Base-by-base conservation (phyloP, 2,797 vertebrate species). In the Alosa sapidissima region DNA sequence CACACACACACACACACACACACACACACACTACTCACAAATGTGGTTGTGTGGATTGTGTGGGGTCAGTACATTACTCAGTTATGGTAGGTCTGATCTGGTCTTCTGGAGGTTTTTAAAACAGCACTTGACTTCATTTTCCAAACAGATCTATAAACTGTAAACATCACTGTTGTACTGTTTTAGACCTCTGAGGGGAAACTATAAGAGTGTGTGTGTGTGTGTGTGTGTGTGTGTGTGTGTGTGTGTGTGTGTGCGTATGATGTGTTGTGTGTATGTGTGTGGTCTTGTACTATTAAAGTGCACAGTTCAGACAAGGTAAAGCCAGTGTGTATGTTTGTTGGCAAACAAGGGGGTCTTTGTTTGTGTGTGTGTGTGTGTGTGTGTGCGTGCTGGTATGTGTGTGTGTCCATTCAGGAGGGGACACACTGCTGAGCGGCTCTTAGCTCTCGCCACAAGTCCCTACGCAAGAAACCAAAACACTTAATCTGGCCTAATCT, bases 401-500 rank as follows among this genome's bases (percentile, higher is more conserved):
- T 14, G 65, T 36, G 65, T 36, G 65, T 16, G 65, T 72, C 5
- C 33, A 14, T 36, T 62, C 60, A 24, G 8, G 24, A 24, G 60
- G 33, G 28, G 65, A 33, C n/a, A 24, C 28, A 13, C 11, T 2
- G 10, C 62, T 68, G 58, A 28, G n/a, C 84, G 87, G 82, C 91
- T 87, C 91, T 88, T 84, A 89, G 78, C 86, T 55, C 45, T 16
- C 81, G 83, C 65, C 83, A 52, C 81, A 81, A 84, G 83, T 85
- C 88, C 51, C 7, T 68, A 11, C 65, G 65, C 65, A 72, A 72
- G 65, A 72, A 72, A 72, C 10, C 65, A 75, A 75, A 75, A 75
- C 68, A 75, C 33, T 75, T 75, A 87, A 90, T 90, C 85, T 88
- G 86, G 85, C 7, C 81, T 90, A 90, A 90, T 90, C 87, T 84